Evolutionary conservation across 2,113 vertebrate genomes (phyloP).

Genomic region (Amphiprion ocellaris): DNA sequence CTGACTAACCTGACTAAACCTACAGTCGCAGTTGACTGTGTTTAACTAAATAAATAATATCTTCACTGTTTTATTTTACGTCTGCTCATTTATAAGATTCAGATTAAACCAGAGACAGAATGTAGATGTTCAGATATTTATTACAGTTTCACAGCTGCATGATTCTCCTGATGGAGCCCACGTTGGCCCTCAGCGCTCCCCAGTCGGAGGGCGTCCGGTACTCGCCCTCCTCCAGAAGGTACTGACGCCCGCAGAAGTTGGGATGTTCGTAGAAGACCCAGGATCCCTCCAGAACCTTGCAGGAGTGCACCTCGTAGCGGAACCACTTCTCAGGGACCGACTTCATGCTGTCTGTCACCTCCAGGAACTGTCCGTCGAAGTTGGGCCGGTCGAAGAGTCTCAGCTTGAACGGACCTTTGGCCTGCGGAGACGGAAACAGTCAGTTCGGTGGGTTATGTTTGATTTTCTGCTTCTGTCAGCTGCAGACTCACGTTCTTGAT

Average conservation of each 20-base stretch:
- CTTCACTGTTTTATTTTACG: too few species aligned
- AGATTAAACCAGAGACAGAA: too few species aligned
- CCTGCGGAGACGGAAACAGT: slow-evolving; percentile 23
- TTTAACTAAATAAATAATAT: too few species aligned
- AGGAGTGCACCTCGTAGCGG: slow-evolving; percentile 64
- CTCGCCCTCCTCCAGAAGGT: slow-evolving; percentile 75
- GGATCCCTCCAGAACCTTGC: slow-evolving; percentile 67
- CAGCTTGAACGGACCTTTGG: slow-evolving; percentile 50
- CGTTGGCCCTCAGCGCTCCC: slow-evolving; percentile 54
- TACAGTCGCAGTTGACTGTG: too few species aligned
- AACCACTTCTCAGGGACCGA: slow-evolving; percentile 61
- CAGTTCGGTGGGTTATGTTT: neutral
- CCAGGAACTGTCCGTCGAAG: slow-evolving; percentile 50
- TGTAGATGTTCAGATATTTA: slow-evolving; percentile 7
- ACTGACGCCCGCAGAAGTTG: slow-evolving; percentile 76
- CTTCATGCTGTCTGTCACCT: slow-evolving; percentile 56
- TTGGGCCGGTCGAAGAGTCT: slow-evolving; percentile 51
- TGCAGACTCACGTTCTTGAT: slow-evolving; percentile 69
- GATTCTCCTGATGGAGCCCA: slow-evolving; percentile 62
- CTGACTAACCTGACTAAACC: too few species aligned
- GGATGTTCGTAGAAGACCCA: slow-evolving; percentile 77
- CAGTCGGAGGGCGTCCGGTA: slow-evolving; percentile 63
- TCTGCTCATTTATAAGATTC: too few species aligned
- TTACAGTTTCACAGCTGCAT: slow-evolving; percentile 31
- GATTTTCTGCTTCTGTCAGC: neutral